These are phyloP conservation scores for Toxotes jaculatrix DNA, from an alignment of 2,113 vertebrate genomes.

Conservation along the genomic window DNA sequence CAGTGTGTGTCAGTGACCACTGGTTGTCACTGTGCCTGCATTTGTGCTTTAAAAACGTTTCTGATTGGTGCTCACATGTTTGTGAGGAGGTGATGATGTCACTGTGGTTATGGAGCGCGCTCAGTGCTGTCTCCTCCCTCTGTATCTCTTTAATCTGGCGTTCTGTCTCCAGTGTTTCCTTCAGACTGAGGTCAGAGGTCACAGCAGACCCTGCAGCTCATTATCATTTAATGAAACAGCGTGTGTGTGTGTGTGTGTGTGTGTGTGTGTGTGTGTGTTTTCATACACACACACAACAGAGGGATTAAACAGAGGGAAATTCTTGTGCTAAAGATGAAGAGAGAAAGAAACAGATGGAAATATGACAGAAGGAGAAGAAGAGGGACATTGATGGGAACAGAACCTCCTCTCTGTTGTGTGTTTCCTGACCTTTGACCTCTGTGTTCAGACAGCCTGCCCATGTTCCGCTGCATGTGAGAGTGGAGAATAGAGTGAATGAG, in stretches of 20 bases:
- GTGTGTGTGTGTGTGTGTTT: constrained; percentile 7
- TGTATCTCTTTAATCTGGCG: constrained; percentile 1
- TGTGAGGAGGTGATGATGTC: constrained; percentile 17
- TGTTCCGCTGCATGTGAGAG: background rate
- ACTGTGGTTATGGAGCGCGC: background rate
- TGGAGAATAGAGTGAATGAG: too few species aligned
- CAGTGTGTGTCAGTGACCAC: constrained; percentile 25
- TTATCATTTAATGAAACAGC: constrained; percentile 45
- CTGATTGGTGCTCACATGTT: background rate
- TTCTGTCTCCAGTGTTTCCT: constrained; percentile 3
- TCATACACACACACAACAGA: constrained; percentile 14
- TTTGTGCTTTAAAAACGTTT: too few species aligned
- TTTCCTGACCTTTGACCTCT: constrained; percentile 8
- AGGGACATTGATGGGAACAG: constrained; percentile 47
- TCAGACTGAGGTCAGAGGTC: constrained; percentile 44
- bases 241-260: constrained; percentile 33
- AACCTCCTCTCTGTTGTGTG: constrained; percentile 40
- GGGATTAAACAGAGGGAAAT: constrained; percentile 29
- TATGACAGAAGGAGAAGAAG: constrained; percentile 24
- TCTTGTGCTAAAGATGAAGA: background rate
- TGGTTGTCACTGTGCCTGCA: constrained; percentile 17
- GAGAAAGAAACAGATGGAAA: constrained; percentile 1
- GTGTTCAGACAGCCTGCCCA: background rate
- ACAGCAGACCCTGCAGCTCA: constrained; percentile 31
- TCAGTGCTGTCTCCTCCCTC: background rate